phyloP scores from a whole-genome alignment of 2,797 vertebrate species.

The Etheostoma perlongum region DNA sequence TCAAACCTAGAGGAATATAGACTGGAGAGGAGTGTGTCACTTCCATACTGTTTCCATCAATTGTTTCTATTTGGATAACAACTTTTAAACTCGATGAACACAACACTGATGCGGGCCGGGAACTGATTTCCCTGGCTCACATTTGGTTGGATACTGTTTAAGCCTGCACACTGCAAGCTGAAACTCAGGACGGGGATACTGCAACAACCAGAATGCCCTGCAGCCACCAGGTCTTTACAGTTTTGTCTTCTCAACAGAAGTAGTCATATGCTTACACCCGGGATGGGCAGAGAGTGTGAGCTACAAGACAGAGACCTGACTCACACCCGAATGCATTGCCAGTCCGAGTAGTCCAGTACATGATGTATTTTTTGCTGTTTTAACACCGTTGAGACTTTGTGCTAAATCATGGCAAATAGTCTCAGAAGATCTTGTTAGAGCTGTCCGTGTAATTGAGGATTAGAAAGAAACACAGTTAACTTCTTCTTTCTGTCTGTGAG shows the following conservation, averaged over 20 bases:
- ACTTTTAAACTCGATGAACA: conserved; percentile 7
- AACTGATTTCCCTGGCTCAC: conserved; percentile 17
- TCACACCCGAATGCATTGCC: conserved; percentile 36
- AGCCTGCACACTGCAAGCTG: conserved; percentile 24
- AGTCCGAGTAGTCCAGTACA: conserved; percentile 12
- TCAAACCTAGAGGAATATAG: not conserved
- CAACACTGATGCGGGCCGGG: not conserved
- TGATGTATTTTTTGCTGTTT: conserved; percentile 20
- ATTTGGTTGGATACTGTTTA: conserved; percentile 49
- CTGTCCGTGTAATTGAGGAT: conserved; percentile 12
- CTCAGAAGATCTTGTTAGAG: conserved; percentile 45
- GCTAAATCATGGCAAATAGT: conserved; percentile 23
- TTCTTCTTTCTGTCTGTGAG: conserved; percentile 21
- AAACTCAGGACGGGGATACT: conserved; percentile 35
- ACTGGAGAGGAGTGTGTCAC: not conserved
- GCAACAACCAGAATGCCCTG: conserved; percentile 61
- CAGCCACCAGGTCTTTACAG: conserved; percentile 40
- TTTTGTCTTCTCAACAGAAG: conserved; percentile 40
- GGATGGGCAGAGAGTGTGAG: conserved; percentile 29
- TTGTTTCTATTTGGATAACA: not conserved
- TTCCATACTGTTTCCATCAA: not conserved
- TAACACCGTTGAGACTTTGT: conserved; percentile 1
- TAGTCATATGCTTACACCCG: conserved; percentile 44
- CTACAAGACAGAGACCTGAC: conserved; percentile 26
- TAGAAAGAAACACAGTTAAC: conserved; percentile 32